Evolutionary conservation across 2,113 vertebrate species (phyloP).

Genomic region (Ptychochromis oligacanthus): DNA sequence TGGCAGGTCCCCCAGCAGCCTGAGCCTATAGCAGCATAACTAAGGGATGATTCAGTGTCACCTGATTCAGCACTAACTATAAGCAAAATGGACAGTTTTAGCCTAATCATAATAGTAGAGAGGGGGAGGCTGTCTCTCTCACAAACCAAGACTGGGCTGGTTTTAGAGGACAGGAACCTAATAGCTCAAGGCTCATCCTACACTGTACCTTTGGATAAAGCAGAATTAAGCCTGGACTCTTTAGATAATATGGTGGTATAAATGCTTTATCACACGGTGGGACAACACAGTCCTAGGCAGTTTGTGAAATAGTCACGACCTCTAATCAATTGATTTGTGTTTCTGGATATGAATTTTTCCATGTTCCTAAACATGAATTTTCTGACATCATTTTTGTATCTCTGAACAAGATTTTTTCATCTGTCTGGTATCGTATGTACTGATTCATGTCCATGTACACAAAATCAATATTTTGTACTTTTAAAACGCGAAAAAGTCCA

Average conservation of each 20-base stretch:
- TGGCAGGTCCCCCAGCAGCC: neutral
- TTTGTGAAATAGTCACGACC: neutral
- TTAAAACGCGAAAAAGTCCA: neutral
- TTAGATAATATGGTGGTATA: neutral
- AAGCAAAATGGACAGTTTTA: neutral
- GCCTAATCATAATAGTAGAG: neutral
- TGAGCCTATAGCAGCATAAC: neutral
- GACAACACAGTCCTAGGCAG: neutral
- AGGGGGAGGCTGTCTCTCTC: neutral
- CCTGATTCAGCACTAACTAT: neutral
- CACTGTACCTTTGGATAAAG: slow-evolving; percentile 4
- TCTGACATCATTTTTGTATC: neutral
- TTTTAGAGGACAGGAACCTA: neutral
- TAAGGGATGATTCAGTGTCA: neutral
- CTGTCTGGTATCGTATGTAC: neutral
- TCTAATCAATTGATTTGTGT: slow-evolving; percentile 2
- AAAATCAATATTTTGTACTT: neutral
- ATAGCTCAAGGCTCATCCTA: neutral
- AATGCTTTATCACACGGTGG: neutral
- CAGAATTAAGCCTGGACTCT: slow-evolving; percentile 7
- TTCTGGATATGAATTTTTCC: neutral
- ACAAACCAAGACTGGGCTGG: neutral
- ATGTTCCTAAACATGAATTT: neutral
- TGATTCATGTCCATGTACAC: neutral
- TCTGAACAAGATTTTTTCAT: neutral